These are phyloP conservation scores for Chymomyza procnemis DNA, from an alignment of 2,888 invertebrate genomes.

Conservation along the genomic window DNA sequence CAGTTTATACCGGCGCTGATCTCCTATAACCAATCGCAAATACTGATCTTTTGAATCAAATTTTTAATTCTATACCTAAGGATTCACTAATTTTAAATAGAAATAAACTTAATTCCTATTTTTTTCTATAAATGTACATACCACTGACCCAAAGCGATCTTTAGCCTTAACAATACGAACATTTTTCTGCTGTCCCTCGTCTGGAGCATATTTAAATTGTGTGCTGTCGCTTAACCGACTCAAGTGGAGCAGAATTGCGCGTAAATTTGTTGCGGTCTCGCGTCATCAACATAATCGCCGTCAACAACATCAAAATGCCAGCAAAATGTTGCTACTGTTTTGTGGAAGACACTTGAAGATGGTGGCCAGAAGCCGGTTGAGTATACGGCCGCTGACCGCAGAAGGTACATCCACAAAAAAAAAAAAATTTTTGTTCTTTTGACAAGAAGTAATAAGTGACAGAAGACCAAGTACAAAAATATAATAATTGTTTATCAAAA, in stretches of 20 bases:
- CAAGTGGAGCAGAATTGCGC: slow-evolving; percentile 65
- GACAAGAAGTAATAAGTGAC: background rate
- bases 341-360: slow-evolving; percentile 27
- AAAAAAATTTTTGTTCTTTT: slow-evolving; percentile 54
- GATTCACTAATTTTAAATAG: too few relatives aligned
- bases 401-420: slow-evolving; percentile 26
- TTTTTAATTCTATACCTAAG: too few relatives aligned
- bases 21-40: too few relatives aligned
- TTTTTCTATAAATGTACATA: too few relatives aligned
- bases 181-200: background rate
- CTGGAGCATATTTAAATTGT: slow-evolving; percentile 4
- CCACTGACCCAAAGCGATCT: background rate
- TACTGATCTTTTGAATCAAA: too few relatives aligned
- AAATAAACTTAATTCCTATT: too few relatives aligned
- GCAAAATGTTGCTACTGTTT: slow-evolving; percentile 68
- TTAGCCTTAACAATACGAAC: background rate
- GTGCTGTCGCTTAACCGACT: slow-evolving; percentile 23
- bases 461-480: too few relatives aligned
- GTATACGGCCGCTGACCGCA: slow-evolving; percentile 26
- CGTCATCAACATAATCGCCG: slow-evolving; percentile 72
- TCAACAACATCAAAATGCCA: slow-evolving; percentile 71
- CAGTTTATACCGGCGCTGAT: too few relatives aligned
- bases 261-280: slow-evolving; percentile 69
- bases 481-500: too few relatives aligned
- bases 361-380: background rate